These are phyloP conservation scores for Hozukius guyotensis DNA, from an alignment of 2,797 vertebrate species.

Conservation along the genomic window DNA sequence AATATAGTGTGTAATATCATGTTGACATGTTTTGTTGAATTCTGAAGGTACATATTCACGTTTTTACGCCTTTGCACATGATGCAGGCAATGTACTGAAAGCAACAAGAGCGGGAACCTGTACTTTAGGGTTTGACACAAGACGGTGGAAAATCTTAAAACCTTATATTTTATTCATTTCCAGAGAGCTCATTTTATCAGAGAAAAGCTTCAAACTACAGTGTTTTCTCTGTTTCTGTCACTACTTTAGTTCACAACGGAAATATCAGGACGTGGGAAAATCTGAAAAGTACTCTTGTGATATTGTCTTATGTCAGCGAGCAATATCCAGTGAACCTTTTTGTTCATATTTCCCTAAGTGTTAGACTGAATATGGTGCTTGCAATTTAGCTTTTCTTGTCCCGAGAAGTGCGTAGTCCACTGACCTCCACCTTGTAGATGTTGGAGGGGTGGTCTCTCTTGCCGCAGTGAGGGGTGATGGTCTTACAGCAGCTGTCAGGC, in stretches of 20 bases:
- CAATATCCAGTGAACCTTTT: background rate
- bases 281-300: background rate
- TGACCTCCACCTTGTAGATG: constrained; percentile 91
- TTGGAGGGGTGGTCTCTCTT: constrained; percentile 89
- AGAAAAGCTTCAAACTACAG: background rate
- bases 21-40: no score
- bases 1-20: no score
- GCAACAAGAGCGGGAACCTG: background rate
- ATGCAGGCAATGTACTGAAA: no score
- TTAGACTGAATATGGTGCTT: background rate
- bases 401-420: constrained; percentile 13
- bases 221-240: background rate
- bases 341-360: background rate
- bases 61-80: no score
- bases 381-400: background rate
- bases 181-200: constrained; percentile 1
- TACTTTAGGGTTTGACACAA: constrained; percentile 20
- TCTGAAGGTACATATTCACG: background rate
- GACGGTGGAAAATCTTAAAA: constrained; percentile 12
- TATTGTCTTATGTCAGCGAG: background rate
- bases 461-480: constrained; percentile 82
- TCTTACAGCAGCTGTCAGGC: constrained; percentile 93
- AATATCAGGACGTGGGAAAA: background rate
- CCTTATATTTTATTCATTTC: constrained; percentile 4
- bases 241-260: background rate